Conservation (phyloP, 2,113 vertebrate species). For the Archocentrus centrarchus region DNA sequence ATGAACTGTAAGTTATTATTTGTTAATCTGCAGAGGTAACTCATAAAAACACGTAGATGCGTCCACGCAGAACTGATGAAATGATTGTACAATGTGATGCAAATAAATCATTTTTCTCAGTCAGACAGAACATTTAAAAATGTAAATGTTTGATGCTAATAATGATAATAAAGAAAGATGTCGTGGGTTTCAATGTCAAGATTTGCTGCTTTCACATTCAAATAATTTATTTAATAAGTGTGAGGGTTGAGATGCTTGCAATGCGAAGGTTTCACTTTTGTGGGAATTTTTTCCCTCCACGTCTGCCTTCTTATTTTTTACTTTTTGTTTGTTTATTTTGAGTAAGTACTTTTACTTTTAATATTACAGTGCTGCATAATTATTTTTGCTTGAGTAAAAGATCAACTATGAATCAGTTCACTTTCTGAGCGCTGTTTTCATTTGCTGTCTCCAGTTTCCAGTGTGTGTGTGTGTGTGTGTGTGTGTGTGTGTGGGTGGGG, state of each 20-base stretch:
- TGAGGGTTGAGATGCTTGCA: not conserved
- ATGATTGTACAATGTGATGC: not conserved
- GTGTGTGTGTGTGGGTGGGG: not conserved
- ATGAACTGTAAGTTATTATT: not conserved
- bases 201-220: not conserved
- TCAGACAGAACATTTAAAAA: not conserved
- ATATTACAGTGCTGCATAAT: too few relatives aligned
- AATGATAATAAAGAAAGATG: too few relatives aligned
- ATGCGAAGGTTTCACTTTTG: not conserved
- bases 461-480: not conserved
- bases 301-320: not conserved
- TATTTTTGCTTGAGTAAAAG: not conserved
- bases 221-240: not conserved
- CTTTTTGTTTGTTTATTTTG: not conserved
- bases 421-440: not conserved
- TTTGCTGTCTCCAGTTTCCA: too few relatives aligned
- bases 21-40: not conserved
- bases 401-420: not conserved
- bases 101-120: not conserved
- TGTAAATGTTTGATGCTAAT: too few relatives aligned
- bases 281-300: not conserved
- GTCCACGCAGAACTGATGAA: not conserved
- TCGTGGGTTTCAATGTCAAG: not conserved
- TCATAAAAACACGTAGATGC: not conserved
- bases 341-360: not conserved